These are phyloP conservation scores for Synanceia verrucosa DNA, from an alignment of 2,797 vertebrate genomes.

Conservation along the genomic window DNA sequence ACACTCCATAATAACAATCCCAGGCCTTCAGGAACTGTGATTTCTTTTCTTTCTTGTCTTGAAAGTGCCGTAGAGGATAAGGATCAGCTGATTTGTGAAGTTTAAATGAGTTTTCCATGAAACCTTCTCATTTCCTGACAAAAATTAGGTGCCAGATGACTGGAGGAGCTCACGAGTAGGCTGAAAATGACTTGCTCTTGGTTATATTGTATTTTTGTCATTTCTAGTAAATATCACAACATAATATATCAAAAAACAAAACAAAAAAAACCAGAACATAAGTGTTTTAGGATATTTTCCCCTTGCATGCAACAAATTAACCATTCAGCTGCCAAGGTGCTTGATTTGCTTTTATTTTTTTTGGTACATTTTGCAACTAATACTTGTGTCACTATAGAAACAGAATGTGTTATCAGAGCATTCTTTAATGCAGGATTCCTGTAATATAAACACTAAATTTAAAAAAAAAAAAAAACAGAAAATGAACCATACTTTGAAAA, in stretches of 20 bases:
- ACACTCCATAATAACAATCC: neutral
- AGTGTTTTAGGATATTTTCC: no score
- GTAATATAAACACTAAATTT: neutral
- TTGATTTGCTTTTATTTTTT: neutral
- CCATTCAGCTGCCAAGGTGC: neutral
- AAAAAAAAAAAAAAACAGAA: neutral
- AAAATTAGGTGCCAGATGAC: no score
- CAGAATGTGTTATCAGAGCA: neutral
- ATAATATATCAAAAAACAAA: neutral
- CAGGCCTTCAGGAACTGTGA: no score
- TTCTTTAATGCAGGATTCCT: neutral
- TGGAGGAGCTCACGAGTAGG: no score
- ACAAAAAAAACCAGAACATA: neutral
- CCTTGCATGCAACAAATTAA: accelerated
- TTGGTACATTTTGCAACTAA: neutral
- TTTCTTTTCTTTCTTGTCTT: no score
- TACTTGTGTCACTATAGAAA: neutral
- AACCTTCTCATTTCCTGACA: no score
- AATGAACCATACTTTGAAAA: neutral
- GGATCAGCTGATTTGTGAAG: no score
- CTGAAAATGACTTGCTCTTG: no score
- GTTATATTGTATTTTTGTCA: no score
- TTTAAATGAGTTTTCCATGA: no score
- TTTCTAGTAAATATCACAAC: no score
- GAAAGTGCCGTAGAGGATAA: no score